These are phyloP conservation scores for Drosophila yooni DNA, from an alignment of 2,888 invertebrate species.

Conservation along the genomic window DNA sequence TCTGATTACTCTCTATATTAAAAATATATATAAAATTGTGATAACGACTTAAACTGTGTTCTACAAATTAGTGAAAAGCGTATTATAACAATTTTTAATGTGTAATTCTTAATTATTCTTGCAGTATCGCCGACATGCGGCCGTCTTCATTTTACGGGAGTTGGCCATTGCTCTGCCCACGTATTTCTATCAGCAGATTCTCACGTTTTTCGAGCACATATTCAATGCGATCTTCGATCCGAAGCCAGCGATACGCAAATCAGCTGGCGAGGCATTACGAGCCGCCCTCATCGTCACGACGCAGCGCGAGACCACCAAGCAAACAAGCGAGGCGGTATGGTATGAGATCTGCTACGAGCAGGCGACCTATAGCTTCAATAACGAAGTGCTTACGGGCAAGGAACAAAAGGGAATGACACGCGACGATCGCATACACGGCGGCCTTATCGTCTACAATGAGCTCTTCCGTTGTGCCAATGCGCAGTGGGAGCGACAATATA, in stretches of 20 bases:
- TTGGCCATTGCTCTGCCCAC: conserved; percentile 98
- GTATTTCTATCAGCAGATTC: conserved; percentile 97
- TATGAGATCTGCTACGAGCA: conserved; percentile 97
- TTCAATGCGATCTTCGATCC: conserved; percentile 96
- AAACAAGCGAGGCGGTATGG: conserved; percentile 95
- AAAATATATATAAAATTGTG: too few relatives aligned
- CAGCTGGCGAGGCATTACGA: conserved; percentile 96
- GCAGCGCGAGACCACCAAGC: conserved; percentile 97
- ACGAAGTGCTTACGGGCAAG: conserved; percentile 87
- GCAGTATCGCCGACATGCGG: conserved; percentile 93
- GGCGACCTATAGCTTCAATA: conserved; percentile 89
- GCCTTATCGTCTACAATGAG: conserved; percentile 96
- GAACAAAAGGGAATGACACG: conserved; percentile 91
- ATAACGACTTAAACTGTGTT: too few relatives aligned
- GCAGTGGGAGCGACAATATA: conserved; percentile 93
- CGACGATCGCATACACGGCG: conserved; percentile 97
- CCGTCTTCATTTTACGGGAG: conserved; percentile 96
- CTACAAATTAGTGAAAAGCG: not conserved
- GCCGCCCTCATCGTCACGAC: conserved; percentile 97
- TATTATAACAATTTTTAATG: not conserved
- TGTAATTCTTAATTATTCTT: conserved; percentile 26
- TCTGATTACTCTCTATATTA: too few relatives aligned
- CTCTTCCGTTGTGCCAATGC: conserved; percentile 95
- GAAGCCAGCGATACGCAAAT: conserved; percentile 95
- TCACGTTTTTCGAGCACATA: conserved; percentile 96